Percentiles rank a stretch among this genome's conserved stretches.
Evolutionary conservation across 2,797 vertebrate genomes (phyloP).

Genomic region (Lagodon rhomboides): DNA sequence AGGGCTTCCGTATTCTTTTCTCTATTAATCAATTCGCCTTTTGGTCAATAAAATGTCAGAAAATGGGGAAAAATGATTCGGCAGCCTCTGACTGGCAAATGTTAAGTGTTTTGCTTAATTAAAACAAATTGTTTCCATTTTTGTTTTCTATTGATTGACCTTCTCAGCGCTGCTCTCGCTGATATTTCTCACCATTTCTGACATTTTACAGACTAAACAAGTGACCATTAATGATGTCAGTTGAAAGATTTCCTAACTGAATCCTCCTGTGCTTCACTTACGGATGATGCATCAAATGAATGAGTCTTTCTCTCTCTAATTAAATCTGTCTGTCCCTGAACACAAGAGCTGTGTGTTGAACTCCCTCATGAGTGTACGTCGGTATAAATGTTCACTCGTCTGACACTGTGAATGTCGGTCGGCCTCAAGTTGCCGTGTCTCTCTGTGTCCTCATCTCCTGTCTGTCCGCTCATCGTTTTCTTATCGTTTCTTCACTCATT

Average conservation of each 20-base stretch:
- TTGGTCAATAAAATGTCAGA: no score
- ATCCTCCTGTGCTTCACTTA: not conserved
- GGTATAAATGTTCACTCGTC: slow-evolving; percentile 24
- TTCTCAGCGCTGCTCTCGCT: not conserved
- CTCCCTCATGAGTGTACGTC: slow-evolving; percentile 29
- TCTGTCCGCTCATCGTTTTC: slow-evolving; percentile 15
- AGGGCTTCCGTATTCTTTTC: no score
- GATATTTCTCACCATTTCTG: not conserved
- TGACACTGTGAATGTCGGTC: slow-evolving; percentile 5
- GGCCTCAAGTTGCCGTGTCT: slow-evolving; percentile 19
- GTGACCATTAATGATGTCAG: not conserved
- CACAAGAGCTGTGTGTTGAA: slow-evolving; percentile 63
- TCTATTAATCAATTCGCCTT: no score
- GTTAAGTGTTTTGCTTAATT: not conserved
- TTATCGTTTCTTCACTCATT: slow-evolving; percentile 43
- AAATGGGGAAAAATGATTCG: no score
- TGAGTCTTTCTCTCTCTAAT: slow-evolving; percentile 19
- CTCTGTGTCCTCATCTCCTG: slow-evolving; percentile 24
- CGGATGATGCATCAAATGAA: slow-evolving; percentile 5
- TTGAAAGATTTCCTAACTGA: not conserved
- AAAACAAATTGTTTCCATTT: not conserved
- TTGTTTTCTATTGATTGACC: no score
- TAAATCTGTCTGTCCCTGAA: slow-evolving; percentile 49
- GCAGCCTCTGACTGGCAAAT: no score
- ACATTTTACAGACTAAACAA: not conserved